phyloP scores from a whole-genome alignment of 2,797 vertebrate species.

The Alauda arvensis region DNA sequence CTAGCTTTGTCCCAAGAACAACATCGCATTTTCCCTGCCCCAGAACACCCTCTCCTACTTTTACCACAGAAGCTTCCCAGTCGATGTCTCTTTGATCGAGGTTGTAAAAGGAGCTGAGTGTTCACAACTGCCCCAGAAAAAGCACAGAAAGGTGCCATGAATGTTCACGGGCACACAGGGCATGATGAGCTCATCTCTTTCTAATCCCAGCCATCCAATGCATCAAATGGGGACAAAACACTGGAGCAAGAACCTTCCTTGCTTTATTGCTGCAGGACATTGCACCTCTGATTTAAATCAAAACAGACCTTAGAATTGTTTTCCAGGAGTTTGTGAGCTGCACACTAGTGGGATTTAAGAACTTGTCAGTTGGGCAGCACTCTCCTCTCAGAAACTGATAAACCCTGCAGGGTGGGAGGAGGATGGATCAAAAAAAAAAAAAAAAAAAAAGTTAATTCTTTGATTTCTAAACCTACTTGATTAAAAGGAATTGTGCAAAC shows the following conservation, averaged over 20 bases:
- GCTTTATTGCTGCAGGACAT: background rate
- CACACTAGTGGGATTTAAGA: background rate
- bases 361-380: background rate
- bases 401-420: background rate
- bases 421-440: background rate
- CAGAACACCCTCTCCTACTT: constrained; percentile 8
- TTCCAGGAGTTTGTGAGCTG: background rate
- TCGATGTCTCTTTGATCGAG: background rate
- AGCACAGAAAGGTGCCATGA: background rate
- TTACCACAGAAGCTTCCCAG: background rate
- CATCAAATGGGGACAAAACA: background rate
- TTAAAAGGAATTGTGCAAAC: background rate
- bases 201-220: background rate
- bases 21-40: background rate
- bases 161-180: background rate
- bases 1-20: background rate
- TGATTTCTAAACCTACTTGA: background rate
- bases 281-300: background rate
- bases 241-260: background rate
- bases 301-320: background rate
- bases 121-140: background rate
- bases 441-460: background rate
- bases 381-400: background rate
- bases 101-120: background rate
- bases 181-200: background rate